A percentile compares a stretch with the other conserved stretches of the same genome.
These are phyloP conservation scores for Colletes gigas DNA, from an alignment of 1,140 invertebrate genomes.

Conservation along the genomic window DNA sequence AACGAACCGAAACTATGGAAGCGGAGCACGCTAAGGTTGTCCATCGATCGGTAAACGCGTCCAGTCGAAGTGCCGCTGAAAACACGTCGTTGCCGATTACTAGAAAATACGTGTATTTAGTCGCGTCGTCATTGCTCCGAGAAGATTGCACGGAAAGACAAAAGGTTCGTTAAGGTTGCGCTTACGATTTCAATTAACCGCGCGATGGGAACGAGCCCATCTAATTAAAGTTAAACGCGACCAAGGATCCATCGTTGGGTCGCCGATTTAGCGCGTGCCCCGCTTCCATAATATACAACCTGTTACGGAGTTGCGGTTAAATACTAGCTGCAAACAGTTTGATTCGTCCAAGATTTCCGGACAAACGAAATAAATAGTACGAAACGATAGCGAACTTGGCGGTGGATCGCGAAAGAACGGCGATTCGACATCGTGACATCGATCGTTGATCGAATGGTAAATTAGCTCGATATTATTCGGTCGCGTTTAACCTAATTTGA, in stretches of 20 bases:
- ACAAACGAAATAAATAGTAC: not conserved
- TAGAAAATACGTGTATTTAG: not conserved
- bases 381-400: no score
- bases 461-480: not conserved
- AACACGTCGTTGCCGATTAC: not conserved
- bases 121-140: not conserved
- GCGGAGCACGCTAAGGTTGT: conserved; percentile 35
- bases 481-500: conserved; percentile 9
- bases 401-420: not conserved
- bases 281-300: not conserved
- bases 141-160: not conserved
- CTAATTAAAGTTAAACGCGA: conserved; percentile 33
- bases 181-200: not conserved
- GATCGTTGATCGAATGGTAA: conserved; percentile 11
- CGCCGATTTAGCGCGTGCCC: conserved; percentile 7
- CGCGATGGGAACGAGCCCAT: not conserved
- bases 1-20: conserved; percentile 53
- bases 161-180: no score
- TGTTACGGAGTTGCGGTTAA: not conserved
- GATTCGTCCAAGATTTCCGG: not conserved
- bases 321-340: not conserved
- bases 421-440: not conserved
- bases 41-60: conserved; percentile 49
- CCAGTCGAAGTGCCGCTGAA: not conserved
- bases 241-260: not conserved